phyloP scores from a whole-genome alignment of 1,140 invertebrate species.

The Campoletis sonorensis region DNA sequence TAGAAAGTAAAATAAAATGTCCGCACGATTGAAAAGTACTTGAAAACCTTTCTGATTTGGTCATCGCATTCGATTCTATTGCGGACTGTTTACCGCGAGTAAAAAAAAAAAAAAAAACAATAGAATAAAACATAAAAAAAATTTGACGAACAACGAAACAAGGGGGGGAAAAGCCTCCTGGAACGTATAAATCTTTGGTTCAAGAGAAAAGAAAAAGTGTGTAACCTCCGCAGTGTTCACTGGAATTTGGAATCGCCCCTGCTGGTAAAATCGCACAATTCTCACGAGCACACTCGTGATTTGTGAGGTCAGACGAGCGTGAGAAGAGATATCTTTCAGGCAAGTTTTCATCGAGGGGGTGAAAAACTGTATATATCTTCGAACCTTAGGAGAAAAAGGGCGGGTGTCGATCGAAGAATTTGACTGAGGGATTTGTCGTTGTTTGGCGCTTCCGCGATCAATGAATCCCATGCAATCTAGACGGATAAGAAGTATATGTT shows the following conservation, averaged over 20 bases:
- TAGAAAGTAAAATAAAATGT: not conserved
- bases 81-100: not conserved
- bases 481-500: not conserved
- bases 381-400: too few relatives aligned
- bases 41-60: not conserved
- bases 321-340: slow-evolving; percentile 10
- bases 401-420: not conserved
- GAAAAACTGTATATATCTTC: not conserved
- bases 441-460: slow-evolving; percentile 50
- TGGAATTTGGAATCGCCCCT: slow-evolving; percentile 13
- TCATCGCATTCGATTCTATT: not conserved
- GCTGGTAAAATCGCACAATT: not conserved
- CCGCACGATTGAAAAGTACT: not conserved
- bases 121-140: not conserved
- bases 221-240: not conserved
- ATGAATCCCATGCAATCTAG: slow-evolving; percentile 33
- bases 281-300: slow-evolving; percentile 20
- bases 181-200: not conserved
- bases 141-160: not conserved
- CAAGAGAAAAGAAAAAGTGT: not conserved
- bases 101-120: not conserved
- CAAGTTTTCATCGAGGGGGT: slow-evolving; percentile 10
- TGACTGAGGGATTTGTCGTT: slow-evolving; percentile 40
- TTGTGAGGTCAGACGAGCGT: slow-evolving; percentile 23
- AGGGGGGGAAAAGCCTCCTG: not conserved